These are phyloP conservation scores for Hylaea fasciaria DNA, from an alignment of 2,888 invertebrate genomes.

Conservation along the genomic window DNA sequence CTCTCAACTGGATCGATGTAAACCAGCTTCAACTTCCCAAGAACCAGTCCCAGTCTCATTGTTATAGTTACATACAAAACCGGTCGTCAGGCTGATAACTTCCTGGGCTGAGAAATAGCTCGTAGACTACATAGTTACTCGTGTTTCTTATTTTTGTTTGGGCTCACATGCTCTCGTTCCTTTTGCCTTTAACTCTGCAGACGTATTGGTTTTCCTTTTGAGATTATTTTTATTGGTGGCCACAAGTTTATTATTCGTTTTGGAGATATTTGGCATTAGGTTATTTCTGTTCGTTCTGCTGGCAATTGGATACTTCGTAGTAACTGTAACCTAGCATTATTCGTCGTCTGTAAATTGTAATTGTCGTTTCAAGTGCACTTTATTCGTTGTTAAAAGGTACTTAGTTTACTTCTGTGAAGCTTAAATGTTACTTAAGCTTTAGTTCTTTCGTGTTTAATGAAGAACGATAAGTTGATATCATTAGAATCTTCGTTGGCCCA, in stretches of 20 bases:
- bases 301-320: no score
- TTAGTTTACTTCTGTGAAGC: no score
- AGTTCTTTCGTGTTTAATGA: neutral
- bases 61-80: slow-evolving; percentile 59
- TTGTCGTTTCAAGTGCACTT: no score
- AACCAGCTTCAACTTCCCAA: slow-evolving; percentile 37
- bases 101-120: slow-evolving; percentile 74
- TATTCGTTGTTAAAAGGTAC: no score
- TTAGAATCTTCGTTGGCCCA: slow-evolving; percentile 14
- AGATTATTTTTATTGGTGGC: slow-evolving; percentile 60
- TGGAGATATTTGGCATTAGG: slow-evolving; percentile 16
- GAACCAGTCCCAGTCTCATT: slow-evolving; percentile 53
- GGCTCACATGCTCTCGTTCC: slow-evolving; percentile 65
- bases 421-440: no score
- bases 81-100: slow-evolving; percentile 77
- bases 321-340: no score
- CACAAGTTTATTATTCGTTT: slow-evolving; percentile 51
- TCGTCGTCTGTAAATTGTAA: no score
- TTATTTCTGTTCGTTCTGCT: neutral
- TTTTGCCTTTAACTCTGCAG: slow-evolving; percentile 59
- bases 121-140: slow-evolving; percentile 64
- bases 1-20: slow-evolving; percentile 32
- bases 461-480: neutral
- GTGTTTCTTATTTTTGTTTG: slow-evolving; percentile 67
- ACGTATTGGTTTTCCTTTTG: slow-evolving; percentile 64